Conservation (phyloP, 1,140 invertebrate genomes). For the Subanguina moxae region DNA sequence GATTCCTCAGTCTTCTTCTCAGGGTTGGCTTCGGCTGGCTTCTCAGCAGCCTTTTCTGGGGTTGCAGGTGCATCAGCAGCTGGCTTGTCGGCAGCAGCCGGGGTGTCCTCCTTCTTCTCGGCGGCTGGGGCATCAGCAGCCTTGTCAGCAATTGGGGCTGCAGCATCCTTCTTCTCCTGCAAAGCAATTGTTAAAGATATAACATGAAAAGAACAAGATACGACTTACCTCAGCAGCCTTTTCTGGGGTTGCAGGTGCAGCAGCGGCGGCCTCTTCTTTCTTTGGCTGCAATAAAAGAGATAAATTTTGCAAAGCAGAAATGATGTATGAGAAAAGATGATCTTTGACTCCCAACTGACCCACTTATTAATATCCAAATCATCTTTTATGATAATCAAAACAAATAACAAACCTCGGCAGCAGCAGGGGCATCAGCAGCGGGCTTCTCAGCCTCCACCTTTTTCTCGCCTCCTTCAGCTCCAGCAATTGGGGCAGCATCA, state of each 20-base stretch:
- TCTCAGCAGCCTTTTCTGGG: slow-evolving; percentile 2
- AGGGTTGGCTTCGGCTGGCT: slow-evolving; percentile 9
- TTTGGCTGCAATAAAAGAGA: no score
- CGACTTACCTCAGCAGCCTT: neutral
- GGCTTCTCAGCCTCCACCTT: no score
- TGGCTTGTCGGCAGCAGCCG: neutral
- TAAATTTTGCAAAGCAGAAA: no score
- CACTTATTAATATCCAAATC: no score
- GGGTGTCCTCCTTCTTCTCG: neutral
- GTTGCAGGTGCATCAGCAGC: neutral
- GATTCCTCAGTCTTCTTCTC: slow-evolving; percentile 6
- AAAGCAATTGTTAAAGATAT: no score
- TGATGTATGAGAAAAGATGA: no score
- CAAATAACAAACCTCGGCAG: no score
- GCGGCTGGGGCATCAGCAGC: neutral
- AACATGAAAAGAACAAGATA: no score
- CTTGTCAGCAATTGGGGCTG: neutral
- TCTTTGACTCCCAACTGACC: no score
- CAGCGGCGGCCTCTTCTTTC: neutral
- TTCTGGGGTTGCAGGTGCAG: neutral
- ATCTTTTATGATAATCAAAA: no score
- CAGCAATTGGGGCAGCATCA: neutral
- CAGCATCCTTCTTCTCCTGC: neutral
- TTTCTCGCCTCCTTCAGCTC: no score
- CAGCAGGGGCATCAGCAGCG: no score